Percentiles rank a stretch among this genome's conserved stretches.
phyloP scores from a whole-genome alignment of 2,113 vertebrate species.

The Neolamprologus toae region DNA sequence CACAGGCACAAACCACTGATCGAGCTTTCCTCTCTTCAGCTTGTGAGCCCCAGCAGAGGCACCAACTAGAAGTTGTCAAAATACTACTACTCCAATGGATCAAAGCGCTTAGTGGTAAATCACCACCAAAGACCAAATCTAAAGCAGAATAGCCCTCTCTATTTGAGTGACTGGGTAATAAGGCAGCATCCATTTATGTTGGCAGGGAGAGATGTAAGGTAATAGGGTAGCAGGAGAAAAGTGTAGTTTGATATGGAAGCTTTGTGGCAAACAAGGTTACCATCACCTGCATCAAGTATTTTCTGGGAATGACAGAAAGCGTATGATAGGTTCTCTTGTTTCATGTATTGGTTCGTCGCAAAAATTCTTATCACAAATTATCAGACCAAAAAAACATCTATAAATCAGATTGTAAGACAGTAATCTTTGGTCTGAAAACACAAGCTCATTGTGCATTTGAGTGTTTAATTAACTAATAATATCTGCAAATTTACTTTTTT shows the following conservation, averaged over 20 bases:
- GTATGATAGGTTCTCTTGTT: neutral
- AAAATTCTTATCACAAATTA: neutral
- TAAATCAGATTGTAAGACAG: neutral
- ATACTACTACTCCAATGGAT: constrained; percentile 6
- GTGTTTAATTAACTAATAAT: neutral
- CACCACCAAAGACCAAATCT: constrained; percentile 3
- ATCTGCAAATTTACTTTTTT: neutral
- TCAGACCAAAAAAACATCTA: neutral
- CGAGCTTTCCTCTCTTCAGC: neutral
- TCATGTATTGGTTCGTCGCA: neutral
- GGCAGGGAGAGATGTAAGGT: neutral
- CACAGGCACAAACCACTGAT: constrained; percentile 6
- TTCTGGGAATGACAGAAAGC: neutral
- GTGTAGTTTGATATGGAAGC: neutral
- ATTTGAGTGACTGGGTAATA: neutral
- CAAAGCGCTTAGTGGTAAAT: constrained; percentile 1
- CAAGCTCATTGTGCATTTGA: neutral
- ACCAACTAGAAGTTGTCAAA: neutral
- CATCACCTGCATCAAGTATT: neutral
- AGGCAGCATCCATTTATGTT: neutral
- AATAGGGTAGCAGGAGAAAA: neutral
- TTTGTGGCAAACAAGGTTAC: neutral
- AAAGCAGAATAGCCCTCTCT: neutral
- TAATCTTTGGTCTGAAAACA: neutral
- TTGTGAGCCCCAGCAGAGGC: neutral